phyloP scores from a whole-genome alignment of 2,797 vertebrate species.

The Brotula barbata region DNA sequence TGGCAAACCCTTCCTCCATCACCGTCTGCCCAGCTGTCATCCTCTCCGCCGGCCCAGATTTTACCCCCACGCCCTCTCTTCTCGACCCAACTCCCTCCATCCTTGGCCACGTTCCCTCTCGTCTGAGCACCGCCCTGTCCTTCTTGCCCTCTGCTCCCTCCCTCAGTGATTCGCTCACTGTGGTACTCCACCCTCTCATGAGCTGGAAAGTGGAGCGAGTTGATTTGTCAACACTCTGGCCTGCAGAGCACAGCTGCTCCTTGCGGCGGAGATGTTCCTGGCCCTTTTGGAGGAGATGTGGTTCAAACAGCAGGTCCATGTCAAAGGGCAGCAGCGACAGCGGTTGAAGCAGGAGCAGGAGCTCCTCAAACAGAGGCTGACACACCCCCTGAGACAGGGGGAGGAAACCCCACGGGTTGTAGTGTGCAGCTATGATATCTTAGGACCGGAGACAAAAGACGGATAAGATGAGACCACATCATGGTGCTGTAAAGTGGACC shows the following conservation, averaged over 20 bases:
- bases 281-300: slow-evolving; percentile 87
- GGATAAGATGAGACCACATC: no score
- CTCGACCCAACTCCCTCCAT: slow-evolving; percentile 44
- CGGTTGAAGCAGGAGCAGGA: slow-evolving; percentile 93
- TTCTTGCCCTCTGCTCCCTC: slow-evolving; percentile 64
- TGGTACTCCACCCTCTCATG: slow-evolving; percentile 81
- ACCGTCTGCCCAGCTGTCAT: slow-evolving; percentile 57
- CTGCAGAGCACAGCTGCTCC: slow-evolving; percentile 87
- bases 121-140: slow-evolving; percentile 60
- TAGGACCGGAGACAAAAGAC: slow-evolving; percentile 24
- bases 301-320: slow-evolving; percentile 93
- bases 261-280: slow-evolving; percentile 89
- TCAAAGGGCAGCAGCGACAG: slow-evolving; percentile 94
- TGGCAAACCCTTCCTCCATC: slow-evolving; percentile 46
- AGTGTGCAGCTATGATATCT: slow-evolving; percentile 91
- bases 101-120: slow-evolving; percentile 79
- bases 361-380: slow-evolving; percentile 88
- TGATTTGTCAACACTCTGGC: slow-evolving; percentile 84
- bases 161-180: slow-evolving; percentile 63
- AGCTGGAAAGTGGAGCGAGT: slow-evolving; percentile 92
- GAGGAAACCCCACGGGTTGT: slow-evolving; percentile 90
- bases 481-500: no score
- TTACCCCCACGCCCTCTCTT: slow-evolving; percentile 52
- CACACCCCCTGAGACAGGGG: slow-evolving; percentile 87
- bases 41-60: slow-evolving; percentile 49